These are phyloP conservation scores for Mylabris sibirica DNA, from an alignment of 2,888 invertebrate genomes.

Conservation along the genomic window DNA sequence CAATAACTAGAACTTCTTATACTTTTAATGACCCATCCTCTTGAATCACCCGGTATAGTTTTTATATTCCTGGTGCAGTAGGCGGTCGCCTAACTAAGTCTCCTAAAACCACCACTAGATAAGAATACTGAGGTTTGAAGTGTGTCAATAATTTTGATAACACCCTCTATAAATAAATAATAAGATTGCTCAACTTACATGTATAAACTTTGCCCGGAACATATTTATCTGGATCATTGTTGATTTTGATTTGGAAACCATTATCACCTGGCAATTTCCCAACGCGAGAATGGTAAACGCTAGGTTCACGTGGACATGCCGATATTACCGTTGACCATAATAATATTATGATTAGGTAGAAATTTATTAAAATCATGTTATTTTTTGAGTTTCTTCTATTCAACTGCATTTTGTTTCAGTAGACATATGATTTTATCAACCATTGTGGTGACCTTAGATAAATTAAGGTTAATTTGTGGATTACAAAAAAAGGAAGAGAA, in stretches of 20 bases:
- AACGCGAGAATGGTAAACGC: slow-evolving; percentile 59
- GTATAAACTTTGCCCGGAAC: slow-evolving; percentile 85
- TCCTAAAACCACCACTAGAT: no score
- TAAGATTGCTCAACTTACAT: slow-evolving; percentile 61
- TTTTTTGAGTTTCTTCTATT: background rate
- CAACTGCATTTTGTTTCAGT: background rate
- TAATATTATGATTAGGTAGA: slow-evolving; percentile 26
- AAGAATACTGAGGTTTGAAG: no score
- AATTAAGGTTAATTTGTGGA: background rate
- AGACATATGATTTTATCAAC: background rate
- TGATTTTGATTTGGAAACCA: slow-evolving; percentile 82
- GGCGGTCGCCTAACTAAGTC: no score
- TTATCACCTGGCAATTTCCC: slow-evolving; percentile 81
- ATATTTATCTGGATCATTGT: slow-evolving; percentile 82
- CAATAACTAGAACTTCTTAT: no score
- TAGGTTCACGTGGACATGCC: slow-evolving; percentile 63
- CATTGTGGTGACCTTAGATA: background rate
- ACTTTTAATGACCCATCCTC: no score
- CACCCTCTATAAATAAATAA: background rate
- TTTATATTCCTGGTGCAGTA: no score
- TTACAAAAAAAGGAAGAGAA: slow-evolving; percentile 15
- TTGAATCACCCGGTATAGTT: no score
- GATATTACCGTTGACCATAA: slow-evolving; percentile 17
- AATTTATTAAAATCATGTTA: slow-evolving; percentile 6
- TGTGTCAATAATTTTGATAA: no score